Percentiles rank a stretch among this genome's conserved stretches.
Conservation (phyloP, 2,888 invertebrate species). For the Pantelozetes paolii region DNA sequence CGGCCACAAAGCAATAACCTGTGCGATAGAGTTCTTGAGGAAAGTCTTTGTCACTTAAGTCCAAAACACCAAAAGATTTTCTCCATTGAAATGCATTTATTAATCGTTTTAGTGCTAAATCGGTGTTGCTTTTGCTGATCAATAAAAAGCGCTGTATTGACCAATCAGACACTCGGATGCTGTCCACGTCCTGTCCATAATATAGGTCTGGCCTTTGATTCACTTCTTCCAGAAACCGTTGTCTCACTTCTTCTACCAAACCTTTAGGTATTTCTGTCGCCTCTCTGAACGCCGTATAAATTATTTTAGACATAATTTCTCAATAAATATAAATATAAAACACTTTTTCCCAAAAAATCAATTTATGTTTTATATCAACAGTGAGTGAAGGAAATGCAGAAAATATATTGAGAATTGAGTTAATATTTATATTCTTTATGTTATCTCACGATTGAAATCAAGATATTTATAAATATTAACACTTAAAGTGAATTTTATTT, state of each 20-base stretch:
- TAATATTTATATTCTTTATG: no score
- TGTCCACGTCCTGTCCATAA: constrained; percentile 23
- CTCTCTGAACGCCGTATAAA: not conserved
- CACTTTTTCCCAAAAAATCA: no score
- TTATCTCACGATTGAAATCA: no score
- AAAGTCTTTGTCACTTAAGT: constrained; percentile 17
- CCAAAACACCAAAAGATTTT: not conserved
- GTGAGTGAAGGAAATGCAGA: no score
- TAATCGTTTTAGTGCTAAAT: constrained; percentile 11
- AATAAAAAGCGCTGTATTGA: constrained; percentile 33
- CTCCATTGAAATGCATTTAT: constrained; percentile 29
- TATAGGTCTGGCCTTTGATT: constrained; percentile 27
- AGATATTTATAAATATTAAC: no score
- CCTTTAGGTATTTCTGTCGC: not conserved
- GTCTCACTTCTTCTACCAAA: constrained; percentile 12
- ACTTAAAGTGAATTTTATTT: no score
- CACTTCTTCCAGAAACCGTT: constrained; percentile 16
- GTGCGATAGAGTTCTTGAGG: constrained; percentile 30
- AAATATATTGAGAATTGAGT: no score
- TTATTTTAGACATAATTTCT: not conserved
- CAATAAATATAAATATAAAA: no score
- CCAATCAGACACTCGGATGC: constrained; percentile 30
- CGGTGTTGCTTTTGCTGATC: not conserved
- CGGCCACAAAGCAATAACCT: constrained; percentile 32
- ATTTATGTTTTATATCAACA: no score